Conservation (phyloP, 2,113 vertebrate genomes). For the Pipra filicauda region DNA sequence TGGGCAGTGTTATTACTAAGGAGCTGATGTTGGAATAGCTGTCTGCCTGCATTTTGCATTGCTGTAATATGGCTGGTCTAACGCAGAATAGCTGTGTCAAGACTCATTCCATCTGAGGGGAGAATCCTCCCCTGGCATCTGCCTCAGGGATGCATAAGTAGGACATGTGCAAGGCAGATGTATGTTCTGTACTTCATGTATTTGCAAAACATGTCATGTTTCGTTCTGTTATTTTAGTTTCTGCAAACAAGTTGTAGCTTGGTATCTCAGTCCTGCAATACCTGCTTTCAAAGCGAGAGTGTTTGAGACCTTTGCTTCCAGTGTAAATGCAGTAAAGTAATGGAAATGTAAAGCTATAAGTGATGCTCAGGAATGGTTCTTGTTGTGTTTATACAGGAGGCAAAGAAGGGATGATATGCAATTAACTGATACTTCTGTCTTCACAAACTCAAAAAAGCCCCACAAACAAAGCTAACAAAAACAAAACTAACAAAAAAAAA, state of each 20-base stretch:
- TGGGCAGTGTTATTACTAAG: not conserved
- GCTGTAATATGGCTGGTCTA: not conserved
- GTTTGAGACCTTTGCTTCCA: not conserved
- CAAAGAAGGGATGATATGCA: not conserved
- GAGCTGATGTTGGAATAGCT: not conserved
- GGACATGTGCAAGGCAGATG: not conserved
- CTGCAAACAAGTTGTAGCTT: not conserved
- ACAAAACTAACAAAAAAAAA: not conserved
- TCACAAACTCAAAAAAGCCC: not conserved
- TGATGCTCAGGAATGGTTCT: not conserved
- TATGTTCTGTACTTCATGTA: not conserved
- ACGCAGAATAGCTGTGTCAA: not conserved
- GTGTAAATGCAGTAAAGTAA: not conserved
- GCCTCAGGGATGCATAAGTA: constrained; percentile 21
- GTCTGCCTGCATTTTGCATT: constrained; percentile 7
- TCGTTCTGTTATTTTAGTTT: not conserved
- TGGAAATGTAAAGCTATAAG: not conserved
- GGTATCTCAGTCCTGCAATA: not conserved
- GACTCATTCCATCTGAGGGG: not conserved
- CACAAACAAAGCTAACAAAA: not conserved
- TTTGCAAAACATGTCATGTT: not conserved
- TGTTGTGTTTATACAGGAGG: not conserved
- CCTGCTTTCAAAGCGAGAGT: not conserved
- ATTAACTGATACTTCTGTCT: not conserved
- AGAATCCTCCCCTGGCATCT: not conserved